These are phyloP conservation scores for Scaptomyza tumidula DNA, from an alignment of 2,888 invertebrate species.

Conservation along the genomic window DNA sequence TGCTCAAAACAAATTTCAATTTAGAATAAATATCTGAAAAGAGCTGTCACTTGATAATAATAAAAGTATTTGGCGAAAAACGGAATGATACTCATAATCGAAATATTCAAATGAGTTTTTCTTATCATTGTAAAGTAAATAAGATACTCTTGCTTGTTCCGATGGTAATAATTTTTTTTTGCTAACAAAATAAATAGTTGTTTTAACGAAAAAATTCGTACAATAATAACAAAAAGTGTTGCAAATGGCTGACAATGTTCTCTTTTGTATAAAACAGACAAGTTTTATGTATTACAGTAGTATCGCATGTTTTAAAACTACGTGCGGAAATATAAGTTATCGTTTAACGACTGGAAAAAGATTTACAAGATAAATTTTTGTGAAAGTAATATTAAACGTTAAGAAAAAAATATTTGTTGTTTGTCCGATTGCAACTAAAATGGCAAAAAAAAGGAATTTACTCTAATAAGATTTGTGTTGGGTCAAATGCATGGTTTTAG, in stretches of 20 bases:
- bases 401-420: constrained; percentile 34
- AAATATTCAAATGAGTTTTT: no score
- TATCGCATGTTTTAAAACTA: neutral
- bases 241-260: no score
- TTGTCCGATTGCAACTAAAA: constrained; percentile 14
- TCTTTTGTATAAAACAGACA: neutral
- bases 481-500: no score
- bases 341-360: neutral
- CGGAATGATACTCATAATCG: no score
- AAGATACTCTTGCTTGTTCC: no score
- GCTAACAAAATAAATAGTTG: no score
- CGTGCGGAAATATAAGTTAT: neutral
- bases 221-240: no score
- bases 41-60: no score
- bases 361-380: neutral
- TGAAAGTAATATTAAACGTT: neutral
- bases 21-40: neutral
- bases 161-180: no score
- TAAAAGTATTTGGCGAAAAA: no score
- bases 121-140: no score
- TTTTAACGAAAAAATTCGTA: no score
- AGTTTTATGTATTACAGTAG: neutral
- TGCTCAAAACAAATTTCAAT: neutral
- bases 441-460: constrained; percentile 7
- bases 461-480: neutral